Evolutionary conservation across 2,797 vertebrate species (phyloP), one percentile per base, ranked within the genome.

Genomic region (Lagodon rhomboides): DNA sequence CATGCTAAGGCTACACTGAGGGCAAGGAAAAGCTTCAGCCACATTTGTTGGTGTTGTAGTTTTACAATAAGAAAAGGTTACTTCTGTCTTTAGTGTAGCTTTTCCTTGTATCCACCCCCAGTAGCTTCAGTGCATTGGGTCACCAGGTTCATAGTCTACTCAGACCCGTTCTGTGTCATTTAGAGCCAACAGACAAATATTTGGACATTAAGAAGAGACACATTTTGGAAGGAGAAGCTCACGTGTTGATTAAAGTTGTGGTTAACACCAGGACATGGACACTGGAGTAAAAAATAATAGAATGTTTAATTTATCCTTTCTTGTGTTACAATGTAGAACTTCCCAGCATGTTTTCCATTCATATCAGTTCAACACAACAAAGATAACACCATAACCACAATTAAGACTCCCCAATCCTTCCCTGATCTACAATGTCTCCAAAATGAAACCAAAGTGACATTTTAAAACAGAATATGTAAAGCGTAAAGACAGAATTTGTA

Each of bases 251-350:
- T 76, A 79, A 43, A 74, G 43, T 23, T 66, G 81, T 68, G 67
- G 80, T 79, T 58, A 71, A 73, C 55, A 86, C 72, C 70, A 87
- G 71, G 73, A 89, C 83, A 89, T 85, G 82, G 81, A 88, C 93
- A 87, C 75, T 51, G n/a, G 66, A 91, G 82, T 91, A 91, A 90
- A 89, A 90, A 90, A 93, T 25, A 89, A 89, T 25, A 79, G 23
- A 70, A 83, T 73, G 86, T 91, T 93, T 93, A 89, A 92, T 93
- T 89, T 77, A 87, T 62, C 75, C 76, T 74, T 82, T 74, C 74
- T 83, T 61, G 64, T 79, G 79, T 90, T 89, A 92, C 91, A 90
- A 82, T 65, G 75, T 27, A 85, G 79, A 83, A 88, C 71, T 74
- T 82, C 82, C 72, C 79, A 76, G 65, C 73, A 91, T 84, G 49